Evolutionary conservation across 2,888 invertebrate species (phyloP).

Genomic region (Tetranychus truncatus): DNA sequence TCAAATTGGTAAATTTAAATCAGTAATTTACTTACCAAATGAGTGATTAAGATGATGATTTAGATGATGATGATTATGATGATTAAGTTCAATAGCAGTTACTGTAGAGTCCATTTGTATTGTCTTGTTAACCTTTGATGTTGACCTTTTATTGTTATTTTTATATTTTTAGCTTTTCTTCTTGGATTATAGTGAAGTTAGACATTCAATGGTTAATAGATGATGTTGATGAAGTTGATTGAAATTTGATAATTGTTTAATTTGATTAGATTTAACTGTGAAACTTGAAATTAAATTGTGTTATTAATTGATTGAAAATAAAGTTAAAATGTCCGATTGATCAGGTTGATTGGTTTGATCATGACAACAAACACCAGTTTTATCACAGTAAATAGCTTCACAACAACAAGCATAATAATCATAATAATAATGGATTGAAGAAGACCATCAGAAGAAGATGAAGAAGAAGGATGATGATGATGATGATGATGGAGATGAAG

Average conservation of each 20-base stretch:
- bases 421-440: not conserved
- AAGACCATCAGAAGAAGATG: not conserved
- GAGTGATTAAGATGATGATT: not conserved
- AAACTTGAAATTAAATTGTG: no score
- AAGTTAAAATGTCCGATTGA: not conserved
- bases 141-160: no score
- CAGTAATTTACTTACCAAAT: not conserved
- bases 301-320: no score
- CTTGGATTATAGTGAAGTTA: no score
- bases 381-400: not conserved
- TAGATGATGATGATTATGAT: not conserved
- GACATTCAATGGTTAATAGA: no score
- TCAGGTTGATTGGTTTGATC: not conserved
- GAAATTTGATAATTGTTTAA: not conserved
- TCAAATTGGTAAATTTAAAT: no score
- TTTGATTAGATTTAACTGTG: not conserved
- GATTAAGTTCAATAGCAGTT: not conserved
- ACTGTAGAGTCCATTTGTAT: not conserved
- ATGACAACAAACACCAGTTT: not conserved
- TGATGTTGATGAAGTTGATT: not conserved
- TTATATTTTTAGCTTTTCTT: no score
- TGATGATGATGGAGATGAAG: not conserved
- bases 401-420: not conserved
- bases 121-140: no score
- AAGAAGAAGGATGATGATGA: not conserved